A percentile compares a stretch with the other conserved stretches of the same genome.
phyloP scores from a whole-genome alignment of 1,140 invertebrate species.

The Drosophila kikkawai region DNA sequence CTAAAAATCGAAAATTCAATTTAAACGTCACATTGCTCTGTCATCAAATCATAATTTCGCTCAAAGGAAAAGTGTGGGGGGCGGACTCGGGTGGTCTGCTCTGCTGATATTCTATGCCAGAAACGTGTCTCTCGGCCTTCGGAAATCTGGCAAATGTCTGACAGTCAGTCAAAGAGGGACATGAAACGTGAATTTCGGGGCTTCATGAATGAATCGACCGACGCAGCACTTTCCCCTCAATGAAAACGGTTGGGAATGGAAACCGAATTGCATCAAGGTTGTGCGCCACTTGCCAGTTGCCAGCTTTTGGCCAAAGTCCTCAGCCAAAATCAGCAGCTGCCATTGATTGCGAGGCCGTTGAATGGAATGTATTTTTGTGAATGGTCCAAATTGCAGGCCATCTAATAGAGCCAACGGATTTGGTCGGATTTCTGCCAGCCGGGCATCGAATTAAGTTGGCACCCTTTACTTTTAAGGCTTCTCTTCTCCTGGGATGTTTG shows the following conservation, averaged over 20 bases:
- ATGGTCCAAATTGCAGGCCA: conserved; percentile 55
- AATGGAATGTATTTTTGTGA: conserved; percentile 43
- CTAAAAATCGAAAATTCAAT: conserved; percentile 68
- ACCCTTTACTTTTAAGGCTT: conserved; percentile 8
- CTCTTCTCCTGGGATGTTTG: neutral
- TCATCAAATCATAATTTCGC: conserved; percentile 62
- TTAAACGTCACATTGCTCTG: conserved; percentile 59
- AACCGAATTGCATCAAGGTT: conserved; percentile 56
- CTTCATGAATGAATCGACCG: conserved; percentile 59
- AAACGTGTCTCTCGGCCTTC: conserved; percentile 68
- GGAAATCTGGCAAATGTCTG: conserved; percentile 66
- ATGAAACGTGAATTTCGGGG: conserved; percentile 16
- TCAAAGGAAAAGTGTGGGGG: conserved; percentile 1
- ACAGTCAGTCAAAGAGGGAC: conserved; percentile 54
- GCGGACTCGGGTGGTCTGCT: neutral
- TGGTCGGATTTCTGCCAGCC: conserved; percentile 40
- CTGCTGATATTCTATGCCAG: conserved; percentile 65
- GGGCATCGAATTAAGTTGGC: conserved; percentile 40
- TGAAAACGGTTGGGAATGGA: conserved; percentile 22
- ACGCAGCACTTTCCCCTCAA: conserved; percentile 43
- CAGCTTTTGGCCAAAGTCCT: conserved; percentile 23
- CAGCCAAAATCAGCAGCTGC: conserved; percentile 48
- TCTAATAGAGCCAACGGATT: conserved; percentile 40
- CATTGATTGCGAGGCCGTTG: conserved; percentile 56
- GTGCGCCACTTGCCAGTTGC: conserved; percentile 34